Percentiles rank a stretch among this genome's conserved stretches.
Evolutionary conservation across 2,113 vertebrate species (phyloP).

Genomic region (Odontophorus gujanensis): DNA sequence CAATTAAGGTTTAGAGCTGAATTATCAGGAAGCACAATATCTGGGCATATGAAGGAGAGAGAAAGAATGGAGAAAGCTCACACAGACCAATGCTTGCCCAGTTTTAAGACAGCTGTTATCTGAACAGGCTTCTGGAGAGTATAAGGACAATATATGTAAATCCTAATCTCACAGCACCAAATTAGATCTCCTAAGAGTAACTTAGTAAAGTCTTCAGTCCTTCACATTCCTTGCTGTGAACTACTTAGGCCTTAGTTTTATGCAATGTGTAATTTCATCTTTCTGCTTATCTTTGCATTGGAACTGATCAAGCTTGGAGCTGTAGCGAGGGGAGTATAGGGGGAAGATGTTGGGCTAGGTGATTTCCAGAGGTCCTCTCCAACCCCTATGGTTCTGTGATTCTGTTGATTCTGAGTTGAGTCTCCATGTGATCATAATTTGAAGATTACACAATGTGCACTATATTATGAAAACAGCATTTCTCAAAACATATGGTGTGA

Average conservation of each 20-base stretch:
- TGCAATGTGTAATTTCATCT: not conserved
- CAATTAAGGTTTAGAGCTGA: not conserved
- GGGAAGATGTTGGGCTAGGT: not conserved
- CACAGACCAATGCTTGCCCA: not conserved
- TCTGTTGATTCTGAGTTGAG: not conserved
- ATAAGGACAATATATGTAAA: not conserved
- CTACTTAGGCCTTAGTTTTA: not conserved
- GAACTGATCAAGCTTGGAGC: not conserved
- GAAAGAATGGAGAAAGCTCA: not conserved
- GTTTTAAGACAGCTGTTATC: not conserved
- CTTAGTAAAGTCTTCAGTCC: not conserved
- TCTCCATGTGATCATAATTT: not conserved
- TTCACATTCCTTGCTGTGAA: not conserved
- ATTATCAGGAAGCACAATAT: not conserved
- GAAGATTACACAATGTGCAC: not conserved
- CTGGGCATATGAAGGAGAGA: not conserved
- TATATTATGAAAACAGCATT: not conserved
- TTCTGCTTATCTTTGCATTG: not conserved
- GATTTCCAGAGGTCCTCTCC: not conserved
- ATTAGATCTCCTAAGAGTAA: not conserved
- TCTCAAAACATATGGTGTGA: not conserved
- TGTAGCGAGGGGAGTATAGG: not conserved
- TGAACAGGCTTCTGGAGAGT: not conserved
- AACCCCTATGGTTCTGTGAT: not conserved
- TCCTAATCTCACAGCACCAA: not conserved